Percentiles rank a stretch among this genome's conserved stretches.
Conservation (phyloP, 1,140 invertebrate genomes). For the Calephelis nemesis region DNA sequence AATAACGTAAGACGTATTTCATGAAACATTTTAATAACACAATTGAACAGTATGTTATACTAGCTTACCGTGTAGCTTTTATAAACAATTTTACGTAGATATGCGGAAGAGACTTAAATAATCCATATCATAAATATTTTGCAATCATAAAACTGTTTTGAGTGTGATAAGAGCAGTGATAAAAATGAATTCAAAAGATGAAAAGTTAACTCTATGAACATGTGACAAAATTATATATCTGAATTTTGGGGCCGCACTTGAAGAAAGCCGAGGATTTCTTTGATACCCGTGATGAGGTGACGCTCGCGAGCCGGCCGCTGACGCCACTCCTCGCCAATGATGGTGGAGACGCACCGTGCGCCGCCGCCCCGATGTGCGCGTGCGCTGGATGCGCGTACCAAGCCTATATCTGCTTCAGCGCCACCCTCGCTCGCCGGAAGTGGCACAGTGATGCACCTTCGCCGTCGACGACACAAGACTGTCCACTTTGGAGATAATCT, state of each 20-base stretch:
- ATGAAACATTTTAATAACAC: constrained; percentile 1
- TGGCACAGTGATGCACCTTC: constrained; percentile 79
- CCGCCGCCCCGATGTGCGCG: constrained; percentile 73
- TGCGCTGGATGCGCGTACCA: constrained; percentile 65
- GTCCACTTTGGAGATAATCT: constrained; percentile 87
- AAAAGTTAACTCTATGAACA: neutral
- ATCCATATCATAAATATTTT: neutral
- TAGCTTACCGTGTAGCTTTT: neutral
- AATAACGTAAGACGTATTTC: neutral
- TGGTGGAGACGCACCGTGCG: constrained; percentile 77
- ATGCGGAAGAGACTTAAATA: neutral
- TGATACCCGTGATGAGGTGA: constrained; percentile 63
- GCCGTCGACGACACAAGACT: constrained; percentile 85
- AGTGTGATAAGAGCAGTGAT: neutral
- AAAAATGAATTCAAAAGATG: neutral
- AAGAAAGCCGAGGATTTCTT: constrained; percentile 29
- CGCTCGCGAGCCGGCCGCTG: constrained; percentile 70
- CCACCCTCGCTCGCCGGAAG: constrained; percentile 70
- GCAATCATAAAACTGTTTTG: neutral
- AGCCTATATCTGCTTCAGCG: constrained; percentile 61
- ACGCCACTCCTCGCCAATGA: constrained; percentile 74
- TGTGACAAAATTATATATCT: neutral
- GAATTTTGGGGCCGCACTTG: neutral
- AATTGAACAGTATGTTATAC: neutral
- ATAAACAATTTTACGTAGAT: neutral